A percentile compares a stretch with the other conserved stretches of the same genome.
These are phyloP conservation scores for Camponotus fellah DNA, from an alignment of 2,888 invertebrate genomes.

Conservation along the genomic window DNA sequence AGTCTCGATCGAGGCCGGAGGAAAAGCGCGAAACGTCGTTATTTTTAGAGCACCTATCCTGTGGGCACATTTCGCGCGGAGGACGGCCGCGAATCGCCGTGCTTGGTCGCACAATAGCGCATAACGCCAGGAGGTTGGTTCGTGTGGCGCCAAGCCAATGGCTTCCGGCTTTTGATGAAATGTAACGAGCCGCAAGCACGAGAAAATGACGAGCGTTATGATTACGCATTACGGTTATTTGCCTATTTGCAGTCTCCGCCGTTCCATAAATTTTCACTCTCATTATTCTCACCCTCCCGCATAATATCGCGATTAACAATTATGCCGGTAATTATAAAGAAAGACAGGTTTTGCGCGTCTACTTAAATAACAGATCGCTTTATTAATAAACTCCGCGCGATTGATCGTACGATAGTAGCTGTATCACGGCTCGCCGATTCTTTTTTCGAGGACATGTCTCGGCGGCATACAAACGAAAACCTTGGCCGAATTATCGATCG, in stretches of 20 bases:
- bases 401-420: neutral
- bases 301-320: neutral
- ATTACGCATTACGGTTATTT: conserved; percentile 13
- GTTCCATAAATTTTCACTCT: neutral
- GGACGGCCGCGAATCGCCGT: conserved; percentile 67
- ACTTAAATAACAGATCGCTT: neutral
- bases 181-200: conserved; percentile 66
- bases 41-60: conserved; percentile 36
- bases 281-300: neutral
- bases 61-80: conserved; percentile 14
- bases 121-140: conserved; percentile 21
- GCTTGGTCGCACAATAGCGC: conserved; percentile 39
- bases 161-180: conserved; percentile 57
- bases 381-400: neutral
- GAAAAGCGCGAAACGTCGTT: conserved; percentile 26
- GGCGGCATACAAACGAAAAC: conserved; percentile 51
- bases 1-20: neutral
- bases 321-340: neutral
- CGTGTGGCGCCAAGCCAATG: conserved; percentile 62
- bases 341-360: neutral
- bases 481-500: conserved; percentile 60
- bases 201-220: conserved; percentile 54
- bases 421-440: neutral
- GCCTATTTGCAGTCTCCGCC: conserved; percentile 9
- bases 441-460: conserved; percentile 8